Percentiles rank a stretch among this genome's conserved stretches.
Conservation (phyloP, 30 jellyfish, hydroid and myxozoan genomes). For the Mastigias papua region DNA sequence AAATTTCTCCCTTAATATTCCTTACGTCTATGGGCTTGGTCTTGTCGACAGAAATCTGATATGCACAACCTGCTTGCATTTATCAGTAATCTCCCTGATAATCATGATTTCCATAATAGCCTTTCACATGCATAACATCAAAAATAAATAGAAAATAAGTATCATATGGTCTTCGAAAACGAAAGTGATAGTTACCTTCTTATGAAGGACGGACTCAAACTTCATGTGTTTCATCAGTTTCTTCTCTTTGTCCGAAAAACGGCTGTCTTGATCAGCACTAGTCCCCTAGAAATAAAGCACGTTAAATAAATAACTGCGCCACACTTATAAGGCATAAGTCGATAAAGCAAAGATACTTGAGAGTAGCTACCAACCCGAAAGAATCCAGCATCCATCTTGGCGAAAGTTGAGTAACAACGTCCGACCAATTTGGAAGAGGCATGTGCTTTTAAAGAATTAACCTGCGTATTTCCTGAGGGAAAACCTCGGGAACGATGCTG, state of each 20-base stretch:
- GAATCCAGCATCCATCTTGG: constrained; percentile 79
- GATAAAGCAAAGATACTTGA: too few relatives aligned
- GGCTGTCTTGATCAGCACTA: constrained; percentile 93
- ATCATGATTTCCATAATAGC: too few relatives aligned
- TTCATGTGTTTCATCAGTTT: constrained; percentile 88
- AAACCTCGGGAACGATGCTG: background rate
- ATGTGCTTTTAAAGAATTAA: constrained; percentile 10
- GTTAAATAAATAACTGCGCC: background rate
- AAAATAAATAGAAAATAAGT: too few relatives aligned
- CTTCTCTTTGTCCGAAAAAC: constrained; percentile 92
- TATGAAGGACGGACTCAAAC: constrained; percentile 75
- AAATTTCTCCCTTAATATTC: too few relatives aligned
- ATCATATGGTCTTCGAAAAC: too few relatives aligned
- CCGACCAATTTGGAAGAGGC: constrained; percentile 10
- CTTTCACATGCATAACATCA: too few relatives aligned
- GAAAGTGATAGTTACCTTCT: constrained; percentile 78
- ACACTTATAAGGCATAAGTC: background rate
- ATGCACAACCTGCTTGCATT: too few relatives aligned
- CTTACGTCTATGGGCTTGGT: too few relatives aligned
- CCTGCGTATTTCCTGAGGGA: constrained; percentile 10
- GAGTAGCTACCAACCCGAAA: constrained; percentile 43
- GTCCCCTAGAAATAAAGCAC: constrained; percentile 83
- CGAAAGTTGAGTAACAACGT: background rate
- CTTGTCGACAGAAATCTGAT: too few relatives aligned
- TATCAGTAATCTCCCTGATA: too few relatives aligned